Evolutionary conservation across 2,797 vertebrate genomes (phyloP).

Genomic region (Mus caroli): DNA sequence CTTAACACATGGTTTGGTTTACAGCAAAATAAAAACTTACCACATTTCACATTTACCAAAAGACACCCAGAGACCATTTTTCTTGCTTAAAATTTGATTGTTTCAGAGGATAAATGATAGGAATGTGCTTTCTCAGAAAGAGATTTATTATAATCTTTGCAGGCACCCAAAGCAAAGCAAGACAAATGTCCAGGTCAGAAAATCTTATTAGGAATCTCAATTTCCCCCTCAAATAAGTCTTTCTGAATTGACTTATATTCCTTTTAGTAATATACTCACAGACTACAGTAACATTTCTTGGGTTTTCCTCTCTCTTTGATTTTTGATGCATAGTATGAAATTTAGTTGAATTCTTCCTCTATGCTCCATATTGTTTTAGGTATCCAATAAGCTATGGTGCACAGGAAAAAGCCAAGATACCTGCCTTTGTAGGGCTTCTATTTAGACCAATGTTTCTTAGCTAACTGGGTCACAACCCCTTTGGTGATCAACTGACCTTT

Average conservation of each 20-base stretch:
- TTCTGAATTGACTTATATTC: not conserved
- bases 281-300: not conserved
- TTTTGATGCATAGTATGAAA: not conserved
- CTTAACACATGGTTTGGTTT: not conserved
- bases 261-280: not conserved
- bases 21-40: not conserved
- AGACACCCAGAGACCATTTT: not conserved
- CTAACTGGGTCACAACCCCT: not conserved
- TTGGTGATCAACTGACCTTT: not conserved
- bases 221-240: conserved; percentile 20
- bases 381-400: not conserved
- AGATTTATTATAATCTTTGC: not conserved
- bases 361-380: not conserved
- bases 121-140: not conserved
- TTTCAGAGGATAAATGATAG: conserved; percentile 8
- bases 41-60: not conserved
- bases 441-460: not conserved
- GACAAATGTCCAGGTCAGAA: not conserved
- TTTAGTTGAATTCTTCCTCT: not conserved
- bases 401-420: not conserved
- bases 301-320: not conserved
- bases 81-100: conserved; percentile 11
- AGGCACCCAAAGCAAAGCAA: not conserved
- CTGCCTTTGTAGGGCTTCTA: not conserved
- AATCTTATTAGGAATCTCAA: conserved; percentile 4